Percentiles rank a stretch among this genome's conserved stretches.
These are phyloP conservation scores for Cladopsammia gracilis DNA, from an alignment of 64 coral and sea anemone genomes.

Conservation along the genomic window DNA sequence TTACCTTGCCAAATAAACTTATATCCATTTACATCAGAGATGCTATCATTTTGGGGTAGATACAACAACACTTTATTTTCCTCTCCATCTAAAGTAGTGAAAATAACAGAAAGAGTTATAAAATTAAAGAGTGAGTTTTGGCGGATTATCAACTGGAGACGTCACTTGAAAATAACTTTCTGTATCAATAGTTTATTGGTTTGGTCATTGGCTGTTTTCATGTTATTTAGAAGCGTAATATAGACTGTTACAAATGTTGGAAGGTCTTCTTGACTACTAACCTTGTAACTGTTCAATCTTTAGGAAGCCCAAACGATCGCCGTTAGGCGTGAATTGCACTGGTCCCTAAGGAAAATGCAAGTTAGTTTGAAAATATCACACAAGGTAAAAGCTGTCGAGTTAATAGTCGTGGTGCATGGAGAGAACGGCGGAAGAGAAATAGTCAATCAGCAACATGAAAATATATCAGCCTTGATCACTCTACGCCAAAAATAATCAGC, in stretches of 20 bases:
- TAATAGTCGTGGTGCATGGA: too few relatives aligned
- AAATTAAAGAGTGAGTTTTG: too few relatives aligned
- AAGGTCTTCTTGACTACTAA: neutral
- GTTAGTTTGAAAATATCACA: too few relatives aligned
- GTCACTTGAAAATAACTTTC: too few relatives aligned
- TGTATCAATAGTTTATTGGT: too few relatives aligned
- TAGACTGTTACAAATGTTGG: neutral
- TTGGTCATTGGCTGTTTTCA: too few relatives aligned
- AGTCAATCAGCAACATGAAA: too few relatives aligned
- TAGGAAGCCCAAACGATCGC: conserved; percentile 75
- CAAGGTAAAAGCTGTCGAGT: too few relatives aligned
- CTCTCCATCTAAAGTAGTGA: neutral
- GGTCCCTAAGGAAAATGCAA: conserved; percentile 53
- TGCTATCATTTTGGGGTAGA: conserved; percentile 31
- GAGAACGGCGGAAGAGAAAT: too few relatives aligned
- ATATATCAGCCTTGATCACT: too few relatives aligned
- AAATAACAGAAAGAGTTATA: neutral
- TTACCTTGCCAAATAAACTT: conserved; percentile 40
- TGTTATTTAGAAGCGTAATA: neutral
- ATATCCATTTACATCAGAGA: neutral
- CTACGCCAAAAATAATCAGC: too few relatives aligned
- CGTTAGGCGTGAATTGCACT: conserved; percentile 57
- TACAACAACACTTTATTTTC: conserved; percentile 7
- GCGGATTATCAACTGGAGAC: too few relatives aligned
- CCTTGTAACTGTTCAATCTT: conserved; percentile 87